These are phyloP conservation scores for Dinoponera quadriceps DNA, from an alignment of 1,140 invertebrate genomes.

Conservation along the genomic window DNA sequence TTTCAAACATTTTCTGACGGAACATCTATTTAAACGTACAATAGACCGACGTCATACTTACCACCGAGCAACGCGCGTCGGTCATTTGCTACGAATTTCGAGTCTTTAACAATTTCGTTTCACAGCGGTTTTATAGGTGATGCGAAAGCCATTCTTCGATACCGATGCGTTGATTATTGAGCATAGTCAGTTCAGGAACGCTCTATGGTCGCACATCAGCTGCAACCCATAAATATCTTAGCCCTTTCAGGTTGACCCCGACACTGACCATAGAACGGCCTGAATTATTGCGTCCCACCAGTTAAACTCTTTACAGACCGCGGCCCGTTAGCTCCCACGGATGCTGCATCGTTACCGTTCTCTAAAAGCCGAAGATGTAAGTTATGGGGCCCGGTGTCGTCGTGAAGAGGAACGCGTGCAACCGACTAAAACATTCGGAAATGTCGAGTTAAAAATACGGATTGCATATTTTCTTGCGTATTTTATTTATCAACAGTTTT, in stretches of 20 bases:
- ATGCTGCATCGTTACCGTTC: constrained; percentile 63
- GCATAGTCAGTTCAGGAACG: constrained; percentile 25
- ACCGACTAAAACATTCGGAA: not conserved
- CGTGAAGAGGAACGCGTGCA: constrained; percentile 38
- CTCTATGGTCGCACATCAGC: constrained; percentile 48
- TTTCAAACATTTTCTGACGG: too few relatives aligned
- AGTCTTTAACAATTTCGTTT: too few relatives aligned
- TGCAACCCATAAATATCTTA: constrained; percentile 73
- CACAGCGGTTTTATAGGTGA: not conserved
- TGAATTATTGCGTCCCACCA: constrained; percentile 70
- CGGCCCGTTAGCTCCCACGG: constrained; percentile 44
- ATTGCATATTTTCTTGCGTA: too few relatives aligned
- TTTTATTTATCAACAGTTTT: too few relatives aligned
- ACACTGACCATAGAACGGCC: constrained; percentile 66
- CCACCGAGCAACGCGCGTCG: too few relatives aligned
- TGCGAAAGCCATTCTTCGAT: not conserved
- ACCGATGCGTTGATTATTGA: not conserved
- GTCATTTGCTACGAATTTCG: too few relatives aligned
- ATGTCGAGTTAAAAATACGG: not conserved
- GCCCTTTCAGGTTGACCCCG: constrained; percentile 60
- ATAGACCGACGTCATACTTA: too few relatives aligned
- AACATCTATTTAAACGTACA: too few relatives aligned
- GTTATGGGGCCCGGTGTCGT: constrained; percentile 64
- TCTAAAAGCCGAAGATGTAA: constrained; percentile 60
- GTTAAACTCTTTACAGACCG: constrained; percentile 73